Evolutionary conservation across 1,140 invertebrate genomes (phyloP).

Genomic region (Paraescarpia echinospica): DNA sequence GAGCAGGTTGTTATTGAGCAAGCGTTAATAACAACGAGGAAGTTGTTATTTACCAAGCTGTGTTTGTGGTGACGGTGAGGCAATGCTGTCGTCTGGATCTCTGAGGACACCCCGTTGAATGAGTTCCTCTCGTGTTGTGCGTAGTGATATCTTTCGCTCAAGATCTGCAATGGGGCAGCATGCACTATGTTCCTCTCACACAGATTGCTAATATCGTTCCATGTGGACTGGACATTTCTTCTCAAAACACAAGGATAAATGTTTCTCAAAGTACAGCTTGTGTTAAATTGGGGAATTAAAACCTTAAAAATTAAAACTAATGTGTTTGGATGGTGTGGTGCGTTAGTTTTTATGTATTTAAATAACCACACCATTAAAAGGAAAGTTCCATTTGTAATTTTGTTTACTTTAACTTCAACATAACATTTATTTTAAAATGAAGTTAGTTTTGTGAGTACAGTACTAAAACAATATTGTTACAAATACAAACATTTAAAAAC

Average conservation of each 20-base stretch:
- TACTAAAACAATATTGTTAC: background rate
- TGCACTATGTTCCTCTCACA: slow-evolving; percentile 32
- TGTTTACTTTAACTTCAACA: background rate
- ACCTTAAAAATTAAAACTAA: background rate
- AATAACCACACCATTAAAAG: background rate
- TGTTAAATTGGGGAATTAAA: too few relatives aligned
- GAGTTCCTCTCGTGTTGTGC: slow-evolving; percentile 93
- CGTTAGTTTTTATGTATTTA: background rate
- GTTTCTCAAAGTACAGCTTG: too few relatives aligned
- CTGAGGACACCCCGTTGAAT: slow-evolving; percentile 91
- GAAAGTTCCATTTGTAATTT: background rate
- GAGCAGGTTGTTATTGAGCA: background rate
- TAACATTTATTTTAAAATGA: background rate
- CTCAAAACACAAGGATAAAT: background rate
- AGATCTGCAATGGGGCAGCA: slow-evolving; percentile 71
- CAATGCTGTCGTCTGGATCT: slow-evolving; percentile 36
- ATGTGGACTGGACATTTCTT: background rate
- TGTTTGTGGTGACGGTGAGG: background rate
- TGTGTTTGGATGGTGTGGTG: background rate
- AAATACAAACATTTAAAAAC: background rate
- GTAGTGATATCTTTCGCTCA: slow-evolving; percentile 96
- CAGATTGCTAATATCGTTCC: too few relatives aligned
- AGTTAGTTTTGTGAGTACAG: background rate
- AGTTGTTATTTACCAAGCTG: slow-evolving; percentile 3
- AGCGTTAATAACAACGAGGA: background rate